A percentile compares a stretch with the other conserved stretches of the same genome.
Conservation (phyloP, 2,797 vertebrate genomes). For the Adelosebastes latens region DNA sequence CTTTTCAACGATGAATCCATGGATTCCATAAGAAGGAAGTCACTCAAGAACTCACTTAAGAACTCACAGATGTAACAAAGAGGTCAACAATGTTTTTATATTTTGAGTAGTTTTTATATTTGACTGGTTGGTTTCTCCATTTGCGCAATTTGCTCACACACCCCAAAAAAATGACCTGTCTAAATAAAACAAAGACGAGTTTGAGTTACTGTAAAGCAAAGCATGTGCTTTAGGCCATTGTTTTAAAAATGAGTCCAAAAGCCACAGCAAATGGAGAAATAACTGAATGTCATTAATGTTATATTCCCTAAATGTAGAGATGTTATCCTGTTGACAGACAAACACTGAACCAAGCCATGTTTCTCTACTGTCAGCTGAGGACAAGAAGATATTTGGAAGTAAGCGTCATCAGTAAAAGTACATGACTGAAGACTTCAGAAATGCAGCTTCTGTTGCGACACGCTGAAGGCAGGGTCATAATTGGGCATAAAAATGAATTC, state of each 20-base stretch:
- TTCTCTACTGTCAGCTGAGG: background rate
- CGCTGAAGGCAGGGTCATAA: conserved; percentile 11
- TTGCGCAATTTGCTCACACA: background rate
- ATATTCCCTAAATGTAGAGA: background rate
- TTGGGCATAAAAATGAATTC: conserved; percentile 9
- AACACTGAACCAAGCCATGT: background rate
- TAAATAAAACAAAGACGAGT: background rate
- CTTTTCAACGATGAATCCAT: conserved; percentile 82
- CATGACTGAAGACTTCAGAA: conserved; percentile 21
- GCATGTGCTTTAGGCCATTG: background rate
- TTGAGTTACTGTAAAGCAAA: background rate
- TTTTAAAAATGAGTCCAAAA: background rate
- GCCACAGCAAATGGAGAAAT: background rate
- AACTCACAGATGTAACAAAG: conserved; percentile 71
- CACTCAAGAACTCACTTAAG: conserved; percentile 79
- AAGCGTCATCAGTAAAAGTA: background rate
- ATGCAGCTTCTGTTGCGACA: conserved; percentile 44
- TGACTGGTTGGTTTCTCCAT: background rate
- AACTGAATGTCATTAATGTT: too few relatives aligned
- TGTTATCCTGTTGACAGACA: background rate
- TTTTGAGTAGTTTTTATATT: background rate
- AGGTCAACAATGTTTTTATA: background rate
- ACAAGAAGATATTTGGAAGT: background rate
- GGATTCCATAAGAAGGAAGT: conserved; percentile 78
- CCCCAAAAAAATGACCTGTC: background rate